Percentiles rank a stretch among this genome's conserved stretches.
phyloP scores from a whole-genome alignment of 2,113 vertebrate genomes.

The Ammospiza caudacuta region DNA sequence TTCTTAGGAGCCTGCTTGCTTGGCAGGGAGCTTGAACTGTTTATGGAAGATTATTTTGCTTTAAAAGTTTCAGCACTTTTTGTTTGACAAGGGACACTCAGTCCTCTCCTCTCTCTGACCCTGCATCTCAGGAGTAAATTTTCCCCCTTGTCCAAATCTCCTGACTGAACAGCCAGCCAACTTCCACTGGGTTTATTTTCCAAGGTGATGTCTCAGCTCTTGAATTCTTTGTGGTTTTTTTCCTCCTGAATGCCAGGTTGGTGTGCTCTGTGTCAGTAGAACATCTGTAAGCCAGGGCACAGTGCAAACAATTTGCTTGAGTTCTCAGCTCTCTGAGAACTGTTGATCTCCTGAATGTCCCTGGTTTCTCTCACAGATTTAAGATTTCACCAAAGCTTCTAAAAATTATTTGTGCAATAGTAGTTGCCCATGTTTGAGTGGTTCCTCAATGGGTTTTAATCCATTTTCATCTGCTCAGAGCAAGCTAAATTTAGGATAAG shows the following conservation, averaged over 20 bases:
- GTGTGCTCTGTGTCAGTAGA: background rate
- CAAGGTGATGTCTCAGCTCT: background rate
- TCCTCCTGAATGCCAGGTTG: background rate
- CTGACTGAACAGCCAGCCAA: background rate
- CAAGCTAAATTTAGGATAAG: background rate
- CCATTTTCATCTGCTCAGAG: background rate
- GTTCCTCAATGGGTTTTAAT: background rate
- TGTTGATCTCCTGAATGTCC: background rate
- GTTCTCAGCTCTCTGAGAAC: background rate
- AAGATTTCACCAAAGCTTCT: background rate
- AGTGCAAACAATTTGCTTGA: background rate
- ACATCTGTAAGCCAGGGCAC: background rate
- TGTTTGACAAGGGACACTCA: background rate
- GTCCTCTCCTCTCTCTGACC: background rate
- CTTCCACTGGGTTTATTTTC: background rate
- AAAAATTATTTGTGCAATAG: background rate
- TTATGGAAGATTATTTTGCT: background rate
- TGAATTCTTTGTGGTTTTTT: background rate
- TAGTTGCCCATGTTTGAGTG: background rate
- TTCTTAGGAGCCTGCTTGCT: background rate
- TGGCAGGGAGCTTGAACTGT: background rate
- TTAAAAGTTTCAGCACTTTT: background rate
- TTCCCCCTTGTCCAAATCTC: background rate
- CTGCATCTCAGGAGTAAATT: accelerated
- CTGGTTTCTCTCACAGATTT: background rate